A percentile compares a stretch with the other conserved stretches of the same genome.
phyloP scores from a whole-genome alignment of 2,113 vertebrate genomes.

The Struthidea cinerea region DNA sequence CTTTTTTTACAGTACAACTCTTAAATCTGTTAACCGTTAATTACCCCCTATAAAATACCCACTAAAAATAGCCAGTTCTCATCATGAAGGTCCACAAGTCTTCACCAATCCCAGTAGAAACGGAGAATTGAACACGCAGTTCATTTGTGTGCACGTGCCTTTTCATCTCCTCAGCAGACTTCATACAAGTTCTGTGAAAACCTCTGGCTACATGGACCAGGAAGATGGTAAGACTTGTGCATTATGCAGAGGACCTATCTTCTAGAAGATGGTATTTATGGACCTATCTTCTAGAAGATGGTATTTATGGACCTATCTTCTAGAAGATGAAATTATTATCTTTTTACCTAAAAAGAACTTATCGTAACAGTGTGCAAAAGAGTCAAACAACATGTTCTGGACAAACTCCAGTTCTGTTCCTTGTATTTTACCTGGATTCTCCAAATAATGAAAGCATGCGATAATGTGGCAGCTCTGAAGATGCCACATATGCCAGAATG shows the following conservation, averaged over 20 bases:
- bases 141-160: neutral
- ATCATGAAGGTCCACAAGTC: neutral
- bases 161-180: neutral
- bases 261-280: neutral
- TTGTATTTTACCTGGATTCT: constrained; percentile 83
- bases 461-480: constrained; percentile 87
- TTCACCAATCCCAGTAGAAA: neutral
- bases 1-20: neutral
- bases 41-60: neutral
- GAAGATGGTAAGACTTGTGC: neutral
- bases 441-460: constrained; percentile 85
- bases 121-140: neutral
- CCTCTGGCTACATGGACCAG: neutral
- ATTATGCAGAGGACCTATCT: neutral
- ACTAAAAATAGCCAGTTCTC: neutral
- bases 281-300: neutral
- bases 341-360: neutral
- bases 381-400: fast-evolving
- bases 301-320: too few species aligned
- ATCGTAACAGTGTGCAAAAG: neutral
- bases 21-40: neutral
- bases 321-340: neutral
- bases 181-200: neutral
- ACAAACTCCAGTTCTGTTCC: neutral
- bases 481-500: constrained; percentile 86